These are phyloP conservation scores for Eilema griseolum DNA, from an alignment of 2,888 invertebrate species.

Conservation along the genomic window DNA sequence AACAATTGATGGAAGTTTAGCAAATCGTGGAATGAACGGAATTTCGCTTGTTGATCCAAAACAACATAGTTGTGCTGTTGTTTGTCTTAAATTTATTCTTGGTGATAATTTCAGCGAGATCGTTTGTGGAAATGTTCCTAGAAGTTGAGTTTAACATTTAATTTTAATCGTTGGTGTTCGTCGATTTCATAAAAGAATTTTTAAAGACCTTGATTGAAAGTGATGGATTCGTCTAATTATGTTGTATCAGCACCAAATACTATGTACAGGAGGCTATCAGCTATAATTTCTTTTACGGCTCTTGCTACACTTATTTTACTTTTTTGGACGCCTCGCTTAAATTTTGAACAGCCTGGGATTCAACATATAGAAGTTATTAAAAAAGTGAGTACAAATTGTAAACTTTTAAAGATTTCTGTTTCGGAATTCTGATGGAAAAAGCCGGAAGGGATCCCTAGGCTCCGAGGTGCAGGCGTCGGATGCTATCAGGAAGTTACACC, in stretches of 20 bases:
- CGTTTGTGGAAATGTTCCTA: conserved; percentile 1
- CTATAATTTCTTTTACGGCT: conserved; percentile 88
- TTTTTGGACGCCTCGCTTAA: conserved; percentile 89
- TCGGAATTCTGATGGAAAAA: background rate
- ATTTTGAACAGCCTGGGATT: conserved; percentile 86
- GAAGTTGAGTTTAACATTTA: background rate
- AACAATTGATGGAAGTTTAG: conserved; percentile 14
- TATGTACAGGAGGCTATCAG: conserved; percentile 86
- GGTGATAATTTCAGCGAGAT: background rate
- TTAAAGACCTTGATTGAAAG: background rate
- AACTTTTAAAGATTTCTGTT: too few species aligned
- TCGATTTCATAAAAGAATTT: background rate
- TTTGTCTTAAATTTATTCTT: conserved; percentile 11
- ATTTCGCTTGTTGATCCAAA: background rate
- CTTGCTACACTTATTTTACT: conserved; percentile 88
- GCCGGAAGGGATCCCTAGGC: too few species aligned
- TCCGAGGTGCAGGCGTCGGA: too few species aligned
- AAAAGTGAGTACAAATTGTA: conserved; percentile 82
- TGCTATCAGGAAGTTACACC: too few species aligned
- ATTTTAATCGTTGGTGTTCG: background rate
- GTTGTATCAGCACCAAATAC: conserved; percentile 64
- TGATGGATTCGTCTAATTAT: conserved; percentile 10
- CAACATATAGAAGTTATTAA: conserved; percentile 86
- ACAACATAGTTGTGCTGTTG: background rate
- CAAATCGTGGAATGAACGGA: conserved; percentile 2